Conservation (phyloP, 2,113 vertebrate species). For the Perognathus longimembris region DNA sequence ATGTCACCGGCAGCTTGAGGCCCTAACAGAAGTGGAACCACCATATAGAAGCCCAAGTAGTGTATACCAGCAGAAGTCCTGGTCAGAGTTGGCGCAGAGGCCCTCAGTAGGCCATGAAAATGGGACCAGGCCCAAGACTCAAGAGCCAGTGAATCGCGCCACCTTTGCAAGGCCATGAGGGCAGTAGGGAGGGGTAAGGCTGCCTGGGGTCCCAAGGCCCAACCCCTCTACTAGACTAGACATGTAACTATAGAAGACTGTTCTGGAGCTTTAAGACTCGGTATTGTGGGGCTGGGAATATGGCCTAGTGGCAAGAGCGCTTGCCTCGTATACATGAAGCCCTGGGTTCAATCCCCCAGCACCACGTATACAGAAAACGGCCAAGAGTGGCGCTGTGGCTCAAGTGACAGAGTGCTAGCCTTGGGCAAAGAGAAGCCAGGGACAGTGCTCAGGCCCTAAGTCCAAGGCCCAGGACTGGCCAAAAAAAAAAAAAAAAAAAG, state of each 20-base stretch:
- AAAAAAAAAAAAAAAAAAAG: too few relatives aligned
- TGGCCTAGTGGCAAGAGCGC: too few relatives aligned
- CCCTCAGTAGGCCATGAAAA: background rate
- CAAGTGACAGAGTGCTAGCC: too few relatives aligned
- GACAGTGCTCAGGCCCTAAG: too few relatives aligned
- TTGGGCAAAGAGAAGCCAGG: too few relatives aligned
- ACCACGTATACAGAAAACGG: too few relatives aligned
- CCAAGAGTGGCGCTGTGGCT: too few relatives aligned
- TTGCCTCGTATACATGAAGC: too few relatives aligned
- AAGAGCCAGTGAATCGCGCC: background rate
- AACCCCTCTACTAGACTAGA: background rate
- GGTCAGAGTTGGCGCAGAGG: background rate
- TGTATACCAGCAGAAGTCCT: background rate
- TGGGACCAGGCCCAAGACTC: background rate
- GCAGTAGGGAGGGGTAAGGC: background rate
- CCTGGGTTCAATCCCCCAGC: too few relatives aligned
- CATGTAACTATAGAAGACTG: background rate
- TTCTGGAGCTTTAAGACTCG: background rate
- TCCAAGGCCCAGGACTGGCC: too few relatives aligned
- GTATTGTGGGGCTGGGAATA: too few relatives aligned
- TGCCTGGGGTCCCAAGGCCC: background rate
- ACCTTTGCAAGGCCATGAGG: too few relatives aligned
- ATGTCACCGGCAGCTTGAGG: background rate
- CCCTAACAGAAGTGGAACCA: background rate
- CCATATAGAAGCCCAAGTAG: background rate